These are phyloP conservation scores for Upupa epops DNA, from an alignment of 2,113 vertebrate species.

Conservation along the genomic window DNA sequence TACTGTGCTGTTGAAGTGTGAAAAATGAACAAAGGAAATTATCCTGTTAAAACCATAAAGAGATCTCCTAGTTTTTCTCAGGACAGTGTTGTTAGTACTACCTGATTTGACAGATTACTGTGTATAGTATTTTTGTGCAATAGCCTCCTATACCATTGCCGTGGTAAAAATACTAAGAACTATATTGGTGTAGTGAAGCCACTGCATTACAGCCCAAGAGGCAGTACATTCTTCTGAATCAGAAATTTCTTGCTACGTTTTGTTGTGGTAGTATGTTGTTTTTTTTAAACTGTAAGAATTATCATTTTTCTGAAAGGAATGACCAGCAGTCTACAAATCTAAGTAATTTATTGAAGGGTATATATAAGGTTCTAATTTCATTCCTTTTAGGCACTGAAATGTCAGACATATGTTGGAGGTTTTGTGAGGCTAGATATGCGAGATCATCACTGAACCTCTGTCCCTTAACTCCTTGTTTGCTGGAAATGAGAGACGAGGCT, in stretches of 20 bases:
- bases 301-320: not conserved
- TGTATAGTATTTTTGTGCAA: not conserved
- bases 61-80: not conserved
- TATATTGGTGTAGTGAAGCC: not conserved
- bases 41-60: not conserved
- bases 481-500: not conserved
- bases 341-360: not conserved
- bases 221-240: not conserved
- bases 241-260: not conserved
- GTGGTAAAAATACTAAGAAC: not conserved
- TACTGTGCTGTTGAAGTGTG: not conserved
- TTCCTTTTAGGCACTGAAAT: not conserved
- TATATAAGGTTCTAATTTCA: not conserved
- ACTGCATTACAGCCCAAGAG: not conserved
- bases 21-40: not conserved
- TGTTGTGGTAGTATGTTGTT: not conserved
- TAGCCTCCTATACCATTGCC: not conserved
- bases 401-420: not conserved
- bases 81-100: not conserved
- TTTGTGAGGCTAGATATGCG: not conserved
- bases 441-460: not conserved
- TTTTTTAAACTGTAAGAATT: not conserved
- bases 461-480: not conserved
- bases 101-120: not conserved
- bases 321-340: not conserved